Conservation (phyloP, 2,888 invertebrate species). For the Drosophila buzzatii region DNA sequence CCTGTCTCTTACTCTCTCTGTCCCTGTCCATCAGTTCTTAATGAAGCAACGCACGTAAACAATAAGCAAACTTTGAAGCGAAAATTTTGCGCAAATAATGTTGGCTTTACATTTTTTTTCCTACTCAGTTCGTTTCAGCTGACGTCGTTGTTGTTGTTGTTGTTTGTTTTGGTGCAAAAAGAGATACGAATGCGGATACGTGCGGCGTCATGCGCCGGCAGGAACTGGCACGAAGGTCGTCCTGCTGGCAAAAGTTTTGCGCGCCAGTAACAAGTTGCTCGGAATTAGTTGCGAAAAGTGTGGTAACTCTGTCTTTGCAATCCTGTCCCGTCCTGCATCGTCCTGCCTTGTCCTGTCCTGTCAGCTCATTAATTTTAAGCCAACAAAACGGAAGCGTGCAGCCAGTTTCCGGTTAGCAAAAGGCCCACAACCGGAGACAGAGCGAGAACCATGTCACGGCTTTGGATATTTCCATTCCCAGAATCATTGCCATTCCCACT, state of each 20-base stretch:
- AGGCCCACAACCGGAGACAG: constrained; percentile 63
- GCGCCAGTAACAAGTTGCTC: constrained; percentile 75
- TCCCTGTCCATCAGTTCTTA: constrained; percentile 57
- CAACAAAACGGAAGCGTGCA: constrained; percentile 82
- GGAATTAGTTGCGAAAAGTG: constrained; percentile 78
- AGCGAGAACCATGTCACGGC: constrained; percentile 56
- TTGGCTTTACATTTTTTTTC: constrained; percentile 56
- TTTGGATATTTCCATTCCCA: constrained; percentile 47
- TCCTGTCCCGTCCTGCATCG: constrained; percentile 4
- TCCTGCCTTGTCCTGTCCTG: constrained; percentile 28
- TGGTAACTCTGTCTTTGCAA: constrained; percentile 66
- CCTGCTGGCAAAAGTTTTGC: constrained; percentile 65
- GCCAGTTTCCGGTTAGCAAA: constrained; percentile 77
- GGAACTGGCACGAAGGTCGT: constrained; percentile 77
- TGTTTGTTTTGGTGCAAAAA: constrained; percentile 36
- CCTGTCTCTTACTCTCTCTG: not conserved
- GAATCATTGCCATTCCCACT: constrained; percentile 23
- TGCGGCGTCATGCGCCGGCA: constrained; percentile 73
- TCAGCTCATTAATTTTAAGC: constrained; percentile 80
- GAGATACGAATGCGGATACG: constrained; percentile 67
- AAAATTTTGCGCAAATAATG: constrained; percentile 79
- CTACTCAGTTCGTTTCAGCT: constrained; percentile 2
- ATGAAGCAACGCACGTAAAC: constrained; percentile 79
- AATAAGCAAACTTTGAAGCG: constrained; percentile 79
- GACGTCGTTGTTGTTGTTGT: constrained; percentile 12